Conservation (phyloP, 2,797 vertebrate species). For the Numenius phaeopus region DNA sequence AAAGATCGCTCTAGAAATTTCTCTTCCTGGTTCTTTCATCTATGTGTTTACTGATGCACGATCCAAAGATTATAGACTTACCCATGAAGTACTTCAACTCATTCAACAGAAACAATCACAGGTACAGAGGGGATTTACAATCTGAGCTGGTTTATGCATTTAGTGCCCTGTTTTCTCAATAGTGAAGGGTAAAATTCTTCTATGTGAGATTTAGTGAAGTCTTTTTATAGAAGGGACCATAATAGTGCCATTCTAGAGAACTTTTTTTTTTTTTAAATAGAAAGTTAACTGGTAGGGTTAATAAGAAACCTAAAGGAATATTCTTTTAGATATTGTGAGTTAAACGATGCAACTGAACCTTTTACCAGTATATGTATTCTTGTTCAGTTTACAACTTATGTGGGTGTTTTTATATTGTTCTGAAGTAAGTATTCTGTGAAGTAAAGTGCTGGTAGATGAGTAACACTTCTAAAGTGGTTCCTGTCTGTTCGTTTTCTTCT, state of each 20-base stretch:
- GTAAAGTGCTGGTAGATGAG: not conserved
- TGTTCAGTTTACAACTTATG: not conserved
- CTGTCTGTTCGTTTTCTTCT: not conserved
- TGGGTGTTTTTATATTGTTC: not conserved
- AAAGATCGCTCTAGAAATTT: conserved; percentile 98
- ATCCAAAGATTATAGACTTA: conserved; percentile 95
- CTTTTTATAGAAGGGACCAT: not conserved
- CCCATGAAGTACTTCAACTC: conserved; percentile 94
- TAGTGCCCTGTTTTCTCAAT: not conserved
- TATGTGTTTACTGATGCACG: conserved; percentile 98
- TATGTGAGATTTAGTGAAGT: not conserved
- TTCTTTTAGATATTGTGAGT: not conserved
- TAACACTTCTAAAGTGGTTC: not conserved
- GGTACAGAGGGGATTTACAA: conserved; percentile 72
- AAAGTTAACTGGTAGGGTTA: not conserved
- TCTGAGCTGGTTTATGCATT: not conserved
- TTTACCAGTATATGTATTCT: not conserved
- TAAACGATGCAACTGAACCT: not conserved
- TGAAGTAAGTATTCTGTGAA: not conserved
- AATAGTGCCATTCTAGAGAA: not conserved
- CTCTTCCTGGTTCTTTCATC: conserved; percentile 94
- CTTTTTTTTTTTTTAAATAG: not conserved
- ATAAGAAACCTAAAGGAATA: not conserved
- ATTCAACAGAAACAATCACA: conserved; percentile 99
- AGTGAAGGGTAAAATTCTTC: not conserved